Conservation (phyloP, 2,113 vertebrate species). For the Macaca mulatta region DNA sequence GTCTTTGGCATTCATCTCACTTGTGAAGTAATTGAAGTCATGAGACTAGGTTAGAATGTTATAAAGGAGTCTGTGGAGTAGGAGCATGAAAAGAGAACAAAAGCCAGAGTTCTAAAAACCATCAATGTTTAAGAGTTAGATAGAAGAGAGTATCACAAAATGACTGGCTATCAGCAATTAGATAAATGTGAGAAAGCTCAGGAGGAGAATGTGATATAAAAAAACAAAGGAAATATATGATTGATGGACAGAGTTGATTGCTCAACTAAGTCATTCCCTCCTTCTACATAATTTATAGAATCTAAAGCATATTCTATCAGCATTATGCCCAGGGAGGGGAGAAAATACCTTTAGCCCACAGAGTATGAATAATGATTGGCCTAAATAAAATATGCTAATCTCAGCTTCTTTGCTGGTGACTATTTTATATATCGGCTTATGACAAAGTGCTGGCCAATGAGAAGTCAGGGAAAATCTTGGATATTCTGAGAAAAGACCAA, state of each 20-base stretch:
- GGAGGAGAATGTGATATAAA: not conserved
- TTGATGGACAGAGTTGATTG: not conserved
- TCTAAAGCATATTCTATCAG: not conserved
- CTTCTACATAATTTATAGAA: not conserved
- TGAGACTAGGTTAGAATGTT: not conserved
- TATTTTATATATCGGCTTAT: not conserved
- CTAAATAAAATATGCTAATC: not conserved
- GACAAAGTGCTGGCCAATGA: not conserved
- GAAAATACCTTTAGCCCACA: not conserved
- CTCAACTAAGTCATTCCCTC: not conserved
- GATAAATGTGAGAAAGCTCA: slow-evolving; percentile 9
- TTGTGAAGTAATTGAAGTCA: not conserved
- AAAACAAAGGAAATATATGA: not conserved
- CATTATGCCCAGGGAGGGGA: not conserved
- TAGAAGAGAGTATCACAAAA: not conserved
- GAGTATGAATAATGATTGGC: not conserved
- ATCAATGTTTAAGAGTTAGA: not conserved
- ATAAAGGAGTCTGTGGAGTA: not conserved
- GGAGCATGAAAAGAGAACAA: not conserved
- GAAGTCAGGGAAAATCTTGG: not conserved
- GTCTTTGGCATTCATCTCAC: not conserved
- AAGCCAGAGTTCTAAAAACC: not conserved
- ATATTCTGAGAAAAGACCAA: not conserved
- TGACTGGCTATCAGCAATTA: not conserved
- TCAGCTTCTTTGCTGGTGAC: not conserved